Percentiles rank a stretch among this genome's conserved stretches.
Evolutionary conservation across 2,888 invertebrate species (phyloP).

Genomic region (Galerucella pusilla): DNA sequence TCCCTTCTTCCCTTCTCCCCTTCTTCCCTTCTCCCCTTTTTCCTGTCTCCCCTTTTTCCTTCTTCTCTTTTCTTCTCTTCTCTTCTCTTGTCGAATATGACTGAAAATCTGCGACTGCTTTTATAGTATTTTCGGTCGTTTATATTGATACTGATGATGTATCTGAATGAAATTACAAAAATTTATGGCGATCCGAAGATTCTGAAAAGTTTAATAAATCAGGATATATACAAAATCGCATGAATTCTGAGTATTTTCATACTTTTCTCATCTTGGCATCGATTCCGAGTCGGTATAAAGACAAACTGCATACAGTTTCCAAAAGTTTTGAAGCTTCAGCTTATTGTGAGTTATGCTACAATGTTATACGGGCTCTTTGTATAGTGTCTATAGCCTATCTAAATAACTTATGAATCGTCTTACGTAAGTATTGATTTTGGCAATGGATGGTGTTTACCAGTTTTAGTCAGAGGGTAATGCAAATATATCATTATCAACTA

Average conservation of each 20-base stretch:
- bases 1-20: too few relatives aligned
- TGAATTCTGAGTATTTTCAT: conserved; percentile 11
- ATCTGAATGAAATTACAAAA: not conserved
- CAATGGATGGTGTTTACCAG: not conserved
- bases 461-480: not conserved
- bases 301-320: conserved; percentile 14
- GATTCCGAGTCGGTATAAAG: not conserved
- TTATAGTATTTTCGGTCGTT: not conserved
- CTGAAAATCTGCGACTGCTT: not conserved
- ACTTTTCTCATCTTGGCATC: conserved; percentile 8
- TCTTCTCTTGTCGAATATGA: too few relatives aligned
- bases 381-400: not conserved
- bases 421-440: conserved; percentile 6
- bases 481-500: not conserved
- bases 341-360: conserved; percentile 13
- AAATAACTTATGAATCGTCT: not conserved
- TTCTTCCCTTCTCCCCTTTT: too few relatives aligned
- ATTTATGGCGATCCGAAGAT: not conserved
- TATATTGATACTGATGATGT: not conserved
- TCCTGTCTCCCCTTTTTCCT: too few relatives aligned
- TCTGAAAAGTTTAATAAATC: not conserved
- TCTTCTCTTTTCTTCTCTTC: too few relatives aligned
- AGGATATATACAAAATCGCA: not conserved
- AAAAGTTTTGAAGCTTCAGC: conserved; percentile 12
- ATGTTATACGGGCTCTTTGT: conserved; percentile 1